These are phyloP conservation scores for Aeoliscus strigatus DNA, from an alignment of 2,797 vertebrate genomes.

Conservation along the genomic window DNA sequence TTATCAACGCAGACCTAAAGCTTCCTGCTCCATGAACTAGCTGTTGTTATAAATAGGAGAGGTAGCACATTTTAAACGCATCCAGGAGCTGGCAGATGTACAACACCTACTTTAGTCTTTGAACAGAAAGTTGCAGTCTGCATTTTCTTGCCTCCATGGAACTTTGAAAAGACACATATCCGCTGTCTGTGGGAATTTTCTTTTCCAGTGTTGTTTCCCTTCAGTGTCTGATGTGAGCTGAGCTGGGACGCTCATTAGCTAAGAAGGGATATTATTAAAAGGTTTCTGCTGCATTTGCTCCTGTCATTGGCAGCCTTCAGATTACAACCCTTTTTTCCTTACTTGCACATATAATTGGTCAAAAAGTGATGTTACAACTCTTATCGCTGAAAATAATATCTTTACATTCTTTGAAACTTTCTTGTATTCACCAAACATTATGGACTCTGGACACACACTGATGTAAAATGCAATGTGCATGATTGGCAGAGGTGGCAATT, in stretches of 20 bases:
- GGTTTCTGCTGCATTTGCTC: no score
- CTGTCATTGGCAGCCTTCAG: no score
- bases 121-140: conserved; percentile 35
- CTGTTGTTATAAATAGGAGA: conserved; percentile 55
- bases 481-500: no score
- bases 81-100: conserved; percentile 50
- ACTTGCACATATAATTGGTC: no score
- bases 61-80: conserved; percentile 49
- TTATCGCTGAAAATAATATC: no score
- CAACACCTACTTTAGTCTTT: conserved; percentile 42
- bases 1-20: conserved; percentile 55
- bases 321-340: no score
- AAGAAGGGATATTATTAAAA: no score
- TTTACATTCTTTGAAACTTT: no score
- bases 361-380: no score
- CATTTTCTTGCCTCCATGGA: conserved; percentile 16
- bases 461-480: no score
- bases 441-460: no score
- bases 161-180: conserved; percentile 34
- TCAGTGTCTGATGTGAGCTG: conserved; percentile 36
- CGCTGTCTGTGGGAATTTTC: conserved; percentile 40
- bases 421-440: no score
- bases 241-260: conserved; percentile 44
- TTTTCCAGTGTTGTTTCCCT: conserved; percentile 20
- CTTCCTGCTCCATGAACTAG: conserved; percentile 52